Evolutionary conservation across 2,113 vertebrate species (phyloP).

Genomic region (Trogon surrucura): DNA sequence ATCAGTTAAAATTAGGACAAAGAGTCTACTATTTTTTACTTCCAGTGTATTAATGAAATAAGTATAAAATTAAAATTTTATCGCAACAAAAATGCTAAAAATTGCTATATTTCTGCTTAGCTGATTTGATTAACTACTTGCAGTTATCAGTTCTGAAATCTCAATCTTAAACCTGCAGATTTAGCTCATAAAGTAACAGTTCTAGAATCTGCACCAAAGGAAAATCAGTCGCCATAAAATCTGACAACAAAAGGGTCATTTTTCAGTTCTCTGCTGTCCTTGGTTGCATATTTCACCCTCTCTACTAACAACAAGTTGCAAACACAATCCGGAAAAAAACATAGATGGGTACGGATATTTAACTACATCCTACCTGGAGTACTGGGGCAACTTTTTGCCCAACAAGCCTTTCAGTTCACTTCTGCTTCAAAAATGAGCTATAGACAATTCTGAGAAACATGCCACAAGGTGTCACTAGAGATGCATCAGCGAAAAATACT

Average conservation of each 20-base stretch:
- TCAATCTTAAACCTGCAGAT: background rate
- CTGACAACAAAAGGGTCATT: background rate
- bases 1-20: background rate
- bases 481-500: background rate
- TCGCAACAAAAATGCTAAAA: background rate
- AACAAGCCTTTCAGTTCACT: background rate
- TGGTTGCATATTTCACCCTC: background rate
- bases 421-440: background rate
- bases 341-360: accelerated
- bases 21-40: background rate
- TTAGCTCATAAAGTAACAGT: background rate
- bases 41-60: background rate
- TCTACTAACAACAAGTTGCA: background rate
- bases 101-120: background rate
- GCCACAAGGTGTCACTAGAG: conserved; percentile 56
- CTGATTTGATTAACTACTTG: background rate
- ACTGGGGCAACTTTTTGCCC: background rate
- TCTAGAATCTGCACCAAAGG: background rate
- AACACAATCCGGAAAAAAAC: background rate
- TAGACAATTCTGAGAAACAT: background rate
- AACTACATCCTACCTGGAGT: background rate
- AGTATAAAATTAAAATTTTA: background rate
- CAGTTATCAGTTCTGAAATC: background rate
- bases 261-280: background rate
- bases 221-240: background rate